These are phyloP conservation scores for Pachyuromys duprasi DNA, from an alignment of 2,797 vertebrate genomes.

Conservation along the genomic window DNA sequence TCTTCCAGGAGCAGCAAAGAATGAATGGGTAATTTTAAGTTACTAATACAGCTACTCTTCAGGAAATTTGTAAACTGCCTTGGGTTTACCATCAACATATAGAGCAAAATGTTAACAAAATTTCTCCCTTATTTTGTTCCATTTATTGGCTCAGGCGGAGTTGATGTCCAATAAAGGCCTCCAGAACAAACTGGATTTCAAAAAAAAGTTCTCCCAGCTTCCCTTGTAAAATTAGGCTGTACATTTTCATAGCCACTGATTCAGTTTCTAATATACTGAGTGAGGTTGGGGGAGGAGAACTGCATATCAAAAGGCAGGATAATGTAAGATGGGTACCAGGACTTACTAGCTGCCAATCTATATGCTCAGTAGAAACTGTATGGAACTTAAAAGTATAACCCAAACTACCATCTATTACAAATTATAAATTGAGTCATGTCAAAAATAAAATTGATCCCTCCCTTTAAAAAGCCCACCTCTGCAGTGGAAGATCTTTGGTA, in stretches of 20 bases:
- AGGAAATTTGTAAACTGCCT: conserved; percentile 87
- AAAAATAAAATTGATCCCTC: conserved; percentile 85
- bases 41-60: conserved; percentile 87
- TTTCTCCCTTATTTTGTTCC: conserved; percentile 82
- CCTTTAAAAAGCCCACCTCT: conserved; percentile 78
- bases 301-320: conserved; percentile 40
- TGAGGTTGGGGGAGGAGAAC: background rate
- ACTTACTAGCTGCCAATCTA: conserved; percentile 85
- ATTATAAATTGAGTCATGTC: conserved; percentile 85
- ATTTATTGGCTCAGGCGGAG: conserved; percentile 80
- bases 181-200: conserved; percentile 63
- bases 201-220: conserved; percentile 63
- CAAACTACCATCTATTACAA: conserved; percentile 86
- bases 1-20: conserved; percentile 84
- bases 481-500: conserved; percentile 87
- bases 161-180: conserved; percentile 72
- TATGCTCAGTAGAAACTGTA: conserved; percentile 74
- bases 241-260: conserved; percentile 65
- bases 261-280: conserved; percentile 60
- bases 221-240: conserved; percentile 64
- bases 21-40: conserved; percentile 87
- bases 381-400: conserved; percentile 83
- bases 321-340: conserved; percentile 71
- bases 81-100: conserved; percentile 88
- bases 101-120: conserved; percentile 87